Base-by-base conservation (phyloP, 2,888 invertebrate genomes). In the Lacanobia oleracea region DNA sequence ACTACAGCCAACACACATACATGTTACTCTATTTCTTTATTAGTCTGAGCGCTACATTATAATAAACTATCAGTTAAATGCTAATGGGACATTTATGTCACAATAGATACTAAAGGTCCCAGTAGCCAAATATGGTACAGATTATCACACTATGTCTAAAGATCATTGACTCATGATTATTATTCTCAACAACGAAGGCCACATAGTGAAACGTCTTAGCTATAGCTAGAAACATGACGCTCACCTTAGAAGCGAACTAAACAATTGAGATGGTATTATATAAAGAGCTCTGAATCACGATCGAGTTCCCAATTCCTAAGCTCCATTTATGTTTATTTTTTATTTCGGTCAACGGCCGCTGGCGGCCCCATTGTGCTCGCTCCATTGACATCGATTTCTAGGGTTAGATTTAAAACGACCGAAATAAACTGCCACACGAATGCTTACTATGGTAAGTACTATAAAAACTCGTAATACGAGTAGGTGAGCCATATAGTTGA, bases 261-360 rank as follows among this genome's bases (percentile, higher is more conserved):
- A 75, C 75, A 64, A 75, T 77, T 73, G 57, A 64, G 75, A 69
- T 51, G 67, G 74, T 74, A 73, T 57, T 78, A 75, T 69, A 61
- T 79, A 72, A 79, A 87, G 79, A 83, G 62, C 81, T 83, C 86
- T 90, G 91, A 92, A 91, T 93, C 91, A 91, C 88, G 88, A 87
- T 90, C 92, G 88, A 92, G 92, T 92, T 93, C 89, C 90, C 88
- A 89, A 92, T 92, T 91, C 91, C 91, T 92, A 85, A 87, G 87
- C 87, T 88, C 84, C 88, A 89, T 88, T 90, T 87, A 82, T 89
- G 88, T 93, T 92, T 91, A 90, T 93, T 94, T 94, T 93, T 94
- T 94, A 92, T 93, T 93, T 93, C 94, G 94, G 95, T 95, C 94
- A 95, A 94, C 91, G 94, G 90, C 94, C 95, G 94, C 83, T 81